These are phyloP conservation scores for Lasaia peninsularis DNA, from an alignment of 1,140 invertebrate species.

Conservation along the genomic window DNA sequence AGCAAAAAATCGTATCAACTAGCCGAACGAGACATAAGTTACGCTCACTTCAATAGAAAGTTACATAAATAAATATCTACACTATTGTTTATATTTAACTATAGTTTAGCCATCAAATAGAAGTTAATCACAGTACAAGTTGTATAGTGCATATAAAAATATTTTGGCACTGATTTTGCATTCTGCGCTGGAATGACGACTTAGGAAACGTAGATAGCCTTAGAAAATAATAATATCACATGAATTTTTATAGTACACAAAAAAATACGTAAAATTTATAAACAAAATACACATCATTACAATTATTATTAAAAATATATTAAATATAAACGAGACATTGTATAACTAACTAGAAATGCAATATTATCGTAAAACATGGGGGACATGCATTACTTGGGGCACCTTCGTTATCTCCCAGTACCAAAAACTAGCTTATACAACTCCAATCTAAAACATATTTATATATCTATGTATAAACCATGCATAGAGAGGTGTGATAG, in stretches of 20 bases:
- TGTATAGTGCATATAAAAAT: constrained; percentile 48
- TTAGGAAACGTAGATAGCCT: constrained; percentile 56
- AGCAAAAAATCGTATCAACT: constrained; percentile 44
- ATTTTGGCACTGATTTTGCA: constrained; percentile 47
- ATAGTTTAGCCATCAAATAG: constrained; percentile 46
- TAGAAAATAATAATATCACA: constrained; percentile 72
- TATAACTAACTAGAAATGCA: constrained; percentile 75
- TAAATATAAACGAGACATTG: constrained; percentile 70
- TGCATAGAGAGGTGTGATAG: constrained; percentile 52
- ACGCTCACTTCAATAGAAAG: constrained; percentile 64
- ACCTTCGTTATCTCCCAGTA: constrained; percentile 44
- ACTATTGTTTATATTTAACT: constrained; percentile 48
- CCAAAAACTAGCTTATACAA: constrained; percentile 15
- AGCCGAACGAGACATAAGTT: constrained; percentile 38
- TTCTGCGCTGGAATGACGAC: constrained; percentile 47
- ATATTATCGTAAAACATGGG: constrained; percentile 57
- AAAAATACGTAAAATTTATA: constrained; percentile 63
- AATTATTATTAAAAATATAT: constrained; percentile 63
- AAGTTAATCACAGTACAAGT: constrained; percentile 56
- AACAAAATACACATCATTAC: constrained; percentile 67
- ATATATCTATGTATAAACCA: constrained; percentile 64
- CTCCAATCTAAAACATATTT: constrained; percentile 66
- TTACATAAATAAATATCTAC: constrained; percentile 71
- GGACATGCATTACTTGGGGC: constrained; percentile 66
- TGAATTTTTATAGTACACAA: constrained; percentile 66